Conservation (phyloP, 2,113 vertebrate species). For the Gambusia holbrooki region DNA sequence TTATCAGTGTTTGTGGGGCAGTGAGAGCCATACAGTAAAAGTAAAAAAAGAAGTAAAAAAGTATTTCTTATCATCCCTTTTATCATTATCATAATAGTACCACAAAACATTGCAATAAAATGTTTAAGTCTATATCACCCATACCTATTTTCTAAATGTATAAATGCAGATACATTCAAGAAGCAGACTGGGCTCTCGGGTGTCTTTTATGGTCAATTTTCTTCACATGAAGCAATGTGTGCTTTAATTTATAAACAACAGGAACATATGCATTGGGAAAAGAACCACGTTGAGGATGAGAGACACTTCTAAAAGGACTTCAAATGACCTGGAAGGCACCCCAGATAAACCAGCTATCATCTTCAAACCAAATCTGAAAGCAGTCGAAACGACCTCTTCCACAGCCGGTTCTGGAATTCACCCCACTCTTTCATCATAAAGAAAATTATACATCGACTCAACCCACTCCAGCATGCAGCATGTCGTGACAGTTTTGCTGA, state of each 20-base stretch:
- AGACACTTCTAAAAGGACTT: constrained; percentile 41
- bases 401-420: constrained; percentile 54
- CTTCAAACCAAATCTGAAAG: constrained; percentile 33
- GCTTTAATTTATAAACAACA: constrained; percentile 30
- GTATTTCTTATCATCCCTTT: no score
- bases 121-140: no score
- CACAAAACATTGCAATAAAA: no score
- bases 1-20: no score
- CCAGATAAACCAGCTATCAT: constrained; percentile 42
- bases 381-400: constrained; percentile 27
- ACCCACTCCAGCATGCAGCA: constrained; percentile 39
- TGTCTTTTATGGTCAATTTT: constrained; percentile 54
- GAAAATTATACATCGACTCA: constrained; percentile 64
- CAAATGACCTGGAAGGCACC: constrained; percentile 47
- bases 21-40: no score
- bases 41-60: no score
- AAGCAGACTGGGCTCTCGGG: constrained; percentile 29
- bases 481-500: constrained; percentile 54
- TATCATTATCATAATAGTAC: no score
- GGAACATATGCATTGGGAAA: constrained; percentile 35
- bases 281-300: constrained; percentile 12
- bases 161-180: not conserved
- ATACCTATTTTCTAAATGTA: not conserved
- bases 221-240: constrained; percentile 34
- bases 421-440: constrained; percentile 53